Base-by-base conservation (phyloP, 1,140 invertebrate genomes). In the Dinoponera quadriceps region DNA sequence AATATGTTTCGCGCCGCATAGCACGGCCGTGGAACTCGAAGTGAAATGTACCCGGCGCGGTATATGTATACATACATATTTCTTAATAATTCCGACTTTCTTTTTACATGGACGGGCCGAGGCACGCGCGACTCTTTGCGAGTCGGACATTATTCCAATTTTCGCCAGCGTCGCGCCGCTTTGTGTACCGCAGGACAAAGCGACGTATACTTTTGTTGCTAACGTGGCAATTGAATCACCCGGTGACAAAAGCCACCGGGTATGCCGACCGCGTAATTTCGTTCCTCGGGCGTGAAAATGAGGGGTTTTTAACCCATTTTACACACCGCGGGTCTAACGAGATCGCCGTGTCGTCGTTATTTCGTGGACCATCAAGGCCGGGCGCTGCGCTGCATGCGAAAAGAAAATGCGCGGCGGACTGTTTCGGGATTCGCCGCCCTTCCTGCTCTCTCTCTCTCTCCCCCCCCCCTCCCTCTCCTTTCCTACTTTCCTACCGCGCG, bases 301-400 rank as follows among this genome's bases (percentile, higher is more conserved):
- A 80, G 75, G 65, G 75, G 65, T 80, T 80, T 80, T 80, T 80
- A 80, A 80, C 75, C 75, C 65, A 71, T 80, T 80, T 80, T 71
- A 80, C 63, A 69, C 65, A 80, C 75, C 65, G 65, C 65, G 65
- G 65, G 33, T 80, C 66, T 80, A 80, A 80, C 75, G 75, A 80
- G 75, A 80, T 80, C 75, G 75, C 66, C 65, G 57, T 80, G 75
- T 80, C 65, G 75, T 65, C 75, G 75, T 80, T 80, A 80, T 80
- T 80, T 80, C 51, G 75, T 80, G 65, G 65, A 48, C 75, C 75
- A 80, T 80, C 75, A 80, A 80, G 75, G 14, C 51, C 14, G 75
- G 33, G 49, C 51, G 51, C 22, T 22, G 55, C 20, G 75, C 51
- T 48, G 75, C 75, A 80, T 80, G 65, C 75, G 65, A 80, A 80